Evolutionary conservation across 2,797 vertebrate genomes (phyloP), one percentile per base, ranked within the genome.

Genomic region (Heteromormyrus szaboi): DNA sequence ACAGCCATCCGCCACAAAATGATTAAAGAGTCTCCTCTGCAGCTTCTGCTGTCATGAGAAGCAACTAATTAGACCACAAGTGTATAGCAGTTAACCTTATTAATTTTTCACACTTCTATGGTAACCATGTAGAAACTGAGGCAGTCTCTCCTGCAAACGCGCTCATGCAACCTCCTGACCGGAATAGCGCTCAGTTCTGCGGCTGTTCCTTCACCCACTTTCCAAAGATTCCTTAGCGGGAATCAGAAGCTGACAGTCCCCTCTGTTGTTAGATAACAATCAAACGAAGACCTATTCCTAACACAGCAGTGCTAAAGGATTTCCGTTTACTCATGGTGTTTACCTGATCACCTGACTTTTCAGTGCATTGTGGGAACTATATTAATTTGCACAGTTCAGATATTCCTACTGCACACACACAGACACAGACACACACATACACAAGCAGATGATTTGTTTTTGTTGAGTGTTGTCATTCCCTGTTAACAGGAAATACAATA

Each of bases 51-150:
- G 54, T 85, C 79, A 68, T 48, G 54, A 88, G 81, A 53, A 48
- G 22, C 56, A 68, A 37, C 88, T 53, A 89, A 86, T 85, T 86
- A 65, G 83, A 86, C 59, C 19, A 17, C 17, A 51, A 53, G 88
- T 25, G 59, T 59, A 68, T 44, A 29, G 83, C 44, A 89, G 56
- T 85, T 56, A 25, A 83, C 88, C 59, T 53, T 89, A 89, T 89
- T 85, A 76, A 54, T 54, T 89, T 44, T 76, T 65, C 88, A 85
- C 59, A 89, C 88, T 89, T 72, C 46, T 85, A 76, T 50, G 62
- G 85, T 72, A 68, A 86, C 65, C 4, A 44, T 86, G 19, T 44
- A 86, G 51, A 86, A 83, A 83, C 7, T 22, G 17, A 48, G 6
- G 25, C 29, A 19, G 4, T 7, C 84, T 86, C 79, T 19, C 37